Evolutionary conservation across 2,113 vertebrate species (phyloP).

Genomic region (Rhinolophus sinicus): DNA sequence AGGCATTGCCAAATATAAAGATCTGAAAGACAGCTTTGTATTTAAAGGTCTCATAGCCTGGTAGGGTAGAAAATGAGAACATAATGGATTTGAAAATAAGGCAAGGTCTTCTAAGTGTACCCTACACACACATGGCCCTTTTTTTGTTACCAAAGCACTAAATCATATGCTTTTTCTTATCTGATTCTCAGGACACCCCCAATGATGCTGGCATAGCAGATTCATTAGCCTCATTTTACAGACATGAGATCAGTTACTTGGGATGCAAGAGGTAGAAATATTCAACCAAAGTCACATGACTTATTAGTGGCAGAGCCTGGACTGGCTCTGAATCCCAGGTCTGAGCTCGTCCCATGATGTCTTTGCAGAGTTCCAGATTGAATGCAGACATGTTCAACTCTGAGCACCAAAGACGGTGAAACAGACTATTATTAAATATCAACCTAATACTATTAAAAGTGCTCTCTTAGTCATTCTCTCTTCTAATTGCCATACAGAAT

Average conservation of each 20-base stretch:
- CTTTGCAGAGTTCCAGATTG: not conserved
- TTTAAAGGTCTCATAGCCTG: not conserved
- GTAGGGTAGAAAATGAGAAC: not conserved
- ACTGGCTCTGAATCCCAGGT: not conserved
- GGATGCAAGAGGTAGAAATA: not conserved
- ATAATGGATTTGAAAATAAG: not conserved
- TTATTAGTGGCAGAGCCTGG: not conserved
- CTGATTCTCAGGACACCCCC: not conserved
- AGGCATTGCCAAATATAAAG: not conserved
- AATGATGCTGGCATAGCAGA: not conserved
- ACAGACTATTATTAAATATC: not conserved
- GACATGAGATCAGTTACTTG: not conserved
- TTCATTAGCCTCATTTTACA: not conserved
- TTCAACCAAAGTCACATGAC: not conserved
- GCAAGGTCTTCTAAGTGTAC: not conserved
- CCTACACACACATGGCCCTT: fast-evolving
- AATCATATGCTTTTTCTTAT: not conserved
- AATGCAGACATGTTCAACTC: not conserved
- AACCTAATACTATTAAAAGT: not conserved
- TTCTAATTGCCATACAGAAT: not conserved
- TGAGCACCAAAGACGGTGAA: not conserved
- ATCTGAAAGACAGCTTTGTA: not conserved
- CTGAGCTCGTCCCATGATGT: not conserved
- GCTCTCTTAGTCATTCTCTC: not conserved
- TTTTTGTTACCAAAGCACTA: not conserved